Evolutionary conservation across 2,888 invertebrate species (phyloP), one percentile per base, ranked within the genome.

Genomic region (Lepidonotus clava): DNA sequence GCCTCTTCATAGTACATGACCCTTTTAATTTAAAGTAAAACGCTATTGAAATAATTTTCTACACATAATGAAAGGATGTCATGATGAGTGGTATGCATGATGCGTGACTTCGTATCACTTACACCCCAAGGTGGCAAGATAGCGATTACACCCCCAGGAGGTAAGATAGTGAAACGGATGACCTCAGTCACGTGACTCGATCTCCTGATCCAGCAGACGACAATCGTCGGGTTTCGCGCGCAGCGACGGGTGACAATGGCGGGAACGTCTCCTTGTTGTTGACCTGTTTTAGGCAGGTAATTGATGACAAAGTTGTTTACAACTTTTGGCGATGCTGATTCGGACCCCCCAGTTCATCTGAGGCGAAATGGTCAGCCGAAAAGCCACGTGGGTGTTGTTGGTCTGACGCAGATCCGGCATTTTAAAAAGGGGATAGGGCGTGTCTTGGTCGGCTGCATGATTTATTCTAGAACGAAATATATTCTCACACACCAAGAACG

Each of bases 241-340:
- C 11, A n/a, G 4, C 61, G 61, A 2, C 61, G 28, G 11, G 11
- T 24, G n/a, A 61, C 61, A 61, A 61, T 61, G 61, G 61, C 61
- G 61, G 61, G 4, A 4, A 61, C 24, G 24, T 61, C 1, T 11
- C 61, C 53, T 56, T n/a, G n/a, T n/a, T n/a, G 56, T 8, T 56
- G 56, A 56, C 56, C 56, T 28, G 11, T 61, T 61, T 61, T 32
- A 11, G 11, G 61, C 28, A 24, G 61, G 21, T 61, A 28, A 61
- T 61, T 61, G 28, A 61, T 61, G 61, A 61, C 61, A 28, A 61
- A 61, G 28, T 61, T 61, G 61, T 61, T 61, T 61, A 61, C 61
- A 32, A 28, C 61, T 61, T 28, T 61, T 61, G 28, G 24, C n/a
- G 61, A 32, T 11, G 28, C 28, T 46, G 8, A 18, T 46, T 46